Base-by-base conservation (phyloP, 2,113 vertebrate genomes). In the mouse (Mus musculus) region DNA sequence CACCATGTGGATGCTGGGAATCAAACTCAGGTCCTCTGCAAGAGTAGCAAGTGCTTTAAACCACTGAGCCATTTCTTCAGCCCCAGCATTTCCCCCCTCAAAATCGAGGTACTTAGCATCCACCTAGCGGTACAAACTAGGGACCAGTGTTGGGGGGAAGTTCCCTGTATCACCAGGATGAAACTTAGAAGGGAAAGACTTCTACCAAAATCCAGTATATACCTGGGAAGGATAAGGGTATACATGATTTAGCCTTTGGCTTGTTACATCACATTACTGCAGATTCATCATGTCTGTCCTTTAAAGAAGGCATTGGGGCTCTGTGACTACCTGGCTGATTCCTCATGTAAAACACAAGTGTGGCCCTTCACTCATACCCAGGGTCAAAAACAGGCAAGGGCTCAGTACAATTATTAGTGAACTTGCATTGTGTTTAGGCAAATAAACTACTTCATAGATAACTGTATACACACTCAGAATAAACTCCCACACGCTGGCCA, bases 401-500 rank as follows among this genome's bases (percentile, higher is more conserved):
- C 36, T 82, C 69, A 20, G 3, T 80, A 14, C 33, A 69, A 90
- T 33, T 46, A 52, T 73, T 75, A 8, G 36, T 86, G 46, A 61
- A 30, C 22, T 92, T 96, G 81, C 36, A 56, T 59, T 93, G 36
- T 93, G 81, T 95, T 73, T 90, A 88, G 96, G 63, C 87, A 93
- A 91, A 67, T 56, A 86, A 61, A 76, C 42, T 67, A 61, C 46
- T 96, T 72, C 42, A 10, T 85, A 24, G 59, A 67, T 87, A 36
- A 49, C 28, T 82, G 0, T 49, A 49, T 65, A 5, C 19, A 78
- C 85, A 80, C 80, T 39, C 59, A 65, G 39, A 61, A 80, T 54
- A 1, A 33, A 76, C 33, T n/a, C 67, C 71, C 4, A 0, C 2
- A 84, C 63, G 24, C 80, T 80, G 82, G 84, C 42, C 75, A 52